Base-by-base conservation (phyloP, 2,113 vertebrate species). In the Rafetus swinhoei region DNA sequence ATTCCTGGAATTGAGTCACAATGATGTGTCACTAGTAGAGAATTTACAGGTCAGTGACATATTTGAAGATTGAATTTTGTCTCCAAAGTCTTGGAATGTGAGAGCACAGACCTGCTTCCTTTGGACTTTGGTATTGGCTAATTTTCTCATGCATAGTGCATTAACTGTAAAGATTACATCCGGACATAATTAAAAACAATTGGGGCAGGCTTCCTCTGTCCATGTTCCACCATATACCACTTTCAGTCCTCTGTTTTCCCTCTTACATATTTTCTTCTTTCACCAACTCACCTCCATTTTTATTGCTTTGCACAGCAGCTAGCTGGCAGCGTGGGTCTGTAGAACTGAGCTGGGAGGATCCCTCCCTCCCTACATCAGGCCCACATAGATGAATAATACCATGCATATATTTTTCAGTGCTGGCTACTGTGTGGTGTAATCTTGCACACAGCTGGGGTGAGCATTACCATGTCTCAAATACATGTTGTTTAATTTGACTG, bases 1-100 rank as follows among this genome's bases (percentile, higher is more conserved):
- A 95, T 99, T 99, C 96, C 97, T 99, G 92, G 99, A 99, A 97
- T 98, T 99, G 96, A 99, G 99, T 96, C 98, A 99, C 97, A 99
- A 99, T 93, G 98, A 98, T 29, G 98, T 99, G 83, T 97, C 98
- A 79, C 91, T 98, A 6, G 98, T 99, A 93, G 99, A 99, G 94
- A 99, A 99, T 93, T 97, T 99, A 22, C 99, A 99, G 98, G 99
- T 99, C 86, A 93, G 57, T 27, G 72, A 65, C 83, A 25, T 52
- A 55, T 95, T 62, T 88, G 81, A 90, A 82, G 72, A 35, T 79
- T n/a, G 1, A 0, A n/a, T 32, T 29, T 59, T 21, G 5, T 45
- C 62, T 16, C 0, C 1, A 3, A 7, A 5, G 1, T 1, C 0
- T 24, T 2, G 0, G 56, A 11, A 85, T 18, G 50, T 69, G 52